These are phyloP conservation scores for Cherax quadricarinatus DNA, from an alignment of 1,140 invertebrate species.

Conservation along the genomic window DNA sequence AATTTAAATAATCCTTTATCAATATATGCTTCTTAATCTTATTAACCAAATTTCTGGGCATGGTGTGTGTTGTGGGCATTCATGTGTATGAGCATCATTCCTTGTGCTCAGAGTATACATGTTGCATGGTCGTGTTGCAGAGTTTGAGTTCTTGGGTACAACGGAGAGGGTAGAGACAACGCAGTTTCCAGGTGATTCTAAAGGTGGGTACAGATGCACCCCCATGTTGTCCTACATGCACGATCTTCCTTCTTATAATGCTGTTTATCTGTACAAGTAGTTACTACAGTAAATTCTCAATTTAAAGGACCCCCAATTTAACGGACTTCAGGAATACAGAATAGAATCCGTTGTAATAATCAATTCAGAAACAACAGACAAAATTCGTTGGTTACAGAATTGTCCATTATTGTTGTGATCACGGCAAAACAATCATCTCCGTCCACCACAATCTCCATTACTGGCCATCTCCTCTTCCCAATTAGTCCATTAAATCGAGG, in stretches of 20 bases:
- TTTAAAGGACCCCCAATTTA: too few species aligned
- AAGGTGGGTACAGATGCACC: slow-evolving; percentile 39
- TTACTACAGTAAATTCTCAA: too few species aligned
- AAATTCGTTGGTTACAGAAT: too few species aligned
- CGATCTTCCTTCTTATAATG: neutral
- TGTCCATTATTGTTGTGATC: too few species aligned
- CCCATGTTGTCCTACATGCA: neutral
- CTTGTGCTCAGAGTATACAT: neutral
- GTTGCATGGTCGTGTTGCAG: slow-evolving; percentile 54
- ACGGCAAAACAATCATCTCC: too few species aligned
- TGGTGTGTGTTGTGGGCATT: neutral
- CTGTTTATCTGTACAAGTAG: too few species aligned
- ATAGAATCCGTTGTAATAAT: too few species aligned
- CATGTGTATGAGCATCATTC: neutral
- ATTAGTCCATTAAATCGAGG: too few species aligned
- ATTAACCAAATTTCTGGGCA: neutral
- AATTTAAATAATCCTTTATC: neutral
- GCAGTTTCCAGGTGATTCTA: slow-evolving; percentile 31
- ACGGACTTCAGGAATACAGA: too few species aligned
- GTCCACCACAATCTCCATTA: too few species aligned
- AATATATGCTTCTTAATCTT: neutral
- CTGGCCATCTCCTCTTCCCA: too few species aligned
- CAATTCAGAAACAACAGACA: too few species aligned
- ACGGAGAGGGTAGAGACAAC: slow-evolving; percentile 39
- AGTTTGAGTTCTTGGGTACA: slow-evolving; percentile 58